Base-by-base conservation (phyloP, 2,797 vertebrate genomes). In the Sebastiscus albofasciatus region DNA sequence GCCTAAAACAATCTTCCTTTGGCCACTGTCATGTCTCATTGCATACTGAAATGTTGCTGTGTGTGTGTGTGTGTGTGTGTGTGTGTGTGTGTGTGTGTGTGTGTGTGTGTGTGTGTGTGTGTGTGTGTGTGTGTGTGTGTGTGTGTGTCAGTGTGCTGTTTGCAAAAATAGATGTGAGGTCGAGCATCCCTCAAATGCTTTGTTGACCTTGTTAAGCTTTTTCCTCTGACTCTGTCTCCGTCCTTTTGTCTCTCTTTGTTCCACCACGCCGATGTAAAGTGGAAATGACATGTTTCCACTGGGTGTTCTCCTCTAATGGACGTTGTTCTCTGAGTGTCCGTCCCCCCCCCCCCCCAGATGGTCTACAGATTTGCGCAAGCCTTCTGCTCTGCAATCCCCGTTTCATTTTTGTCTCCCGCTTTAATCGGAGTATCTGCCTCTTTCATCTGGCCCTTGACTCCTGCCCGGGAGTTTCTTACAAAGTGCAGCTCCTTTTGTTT, bases 141-240 rank as follows among this genome's bases (percentile, higher is more conserved):
- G 24, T 24, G 24, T 24, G 24, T 24, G 74, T 83, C 11, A 46
- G 79, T 22, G 29, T 24, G 29, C 31, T 18, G 72, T 58, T 49
- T 56, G 22, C 55, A 49, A 76, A 86, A 84, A 68, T 56, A 84
- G 72, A 89, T 42, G 79, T 74, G 86, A 78, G 88, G 87, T 89
- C 29, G 82, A 82, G 78, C 71, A 61, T 86, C 88, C 86, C 85
- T 91, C 87, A 91, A 91, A 88, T 86, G 84, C 87, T 39, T 87
- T 66, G 80, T 90, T 93, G 90, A 93, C 93, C 92, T 93, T 90
- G 90, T 86, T 87, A 84, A 88, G 68, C 73, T 78, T 59, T 80
- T 79, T 81, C 58, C 77, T 72, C 29, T 56, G 69, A 72, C 60
- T 42, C 70, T 80, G 77, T 84, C 56, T 80, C 79, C 77, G 77